These are phyloP conservation scores for Arrhopalites spinosus DNA, from an alignment of 2,888 invertebrate species.

Conservation along the genomic window DNA sequence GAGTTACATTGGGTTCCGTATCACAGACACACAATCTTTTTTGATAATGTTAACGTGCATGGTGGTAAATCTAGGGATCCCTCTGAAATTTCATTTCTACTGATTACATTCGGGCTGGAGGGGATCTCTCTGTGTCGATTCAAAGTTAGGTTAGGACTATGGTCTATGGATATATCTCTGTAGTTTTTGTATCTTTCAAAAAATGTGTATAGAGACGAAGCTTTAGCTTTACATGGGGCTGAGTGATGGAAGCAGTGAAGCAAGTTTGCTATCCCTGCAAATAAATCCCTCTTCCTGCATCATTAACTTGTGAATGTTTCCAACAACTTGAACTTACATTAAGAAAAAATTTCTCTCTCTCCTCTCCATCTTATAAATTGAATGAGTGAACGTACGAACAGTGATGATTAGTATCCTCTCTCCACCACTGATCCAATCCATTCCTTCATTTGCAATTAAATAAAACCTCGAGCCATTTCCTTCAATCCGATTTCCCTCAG, in stretches of 20 bases:
- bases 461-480: constrained; percentile 42
- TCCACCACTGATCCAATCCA: constrained; percentile 33
- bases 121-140: constrained; percentile 30
- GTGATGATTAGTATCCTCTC: background rate
- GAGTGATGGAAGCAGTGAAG: constrained; percentile 33
- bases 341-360: constrained; percentile 38
- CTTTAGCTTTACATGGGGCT: background rate
- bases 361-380: constrained; percentile 6
- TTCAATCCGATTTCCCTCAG: constrained; percentile 27
- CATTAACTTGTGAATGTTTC: constrained; percentile 45
- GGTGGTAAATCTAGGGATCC: constrained; percentile 42
- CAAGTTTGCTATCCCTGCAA: constrained; percentile 36
- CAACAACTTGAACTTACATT: constrained; percentile 34
- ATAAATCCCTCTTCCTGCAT: constrained; percentile 46
- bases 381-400: background rate
- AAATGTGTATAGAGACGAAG: constrained; percentile 34
- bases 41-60: constrained; percentile 46
- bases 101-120: constrained; percentile 55
- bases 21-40: constrained; percentile 6
- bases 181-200: constrained; percentile 8
- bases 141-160: constrained; percentile 13
- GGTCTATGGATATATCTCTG: background rate
- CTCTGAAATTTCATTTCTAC: constrained; percentile 55
- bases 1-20: background rate
- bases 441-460: constrained; percentile 43